Conservation (phyloP, 2,797 vertebrate genomes). For the Melanotaenia nigrans region DNA sequence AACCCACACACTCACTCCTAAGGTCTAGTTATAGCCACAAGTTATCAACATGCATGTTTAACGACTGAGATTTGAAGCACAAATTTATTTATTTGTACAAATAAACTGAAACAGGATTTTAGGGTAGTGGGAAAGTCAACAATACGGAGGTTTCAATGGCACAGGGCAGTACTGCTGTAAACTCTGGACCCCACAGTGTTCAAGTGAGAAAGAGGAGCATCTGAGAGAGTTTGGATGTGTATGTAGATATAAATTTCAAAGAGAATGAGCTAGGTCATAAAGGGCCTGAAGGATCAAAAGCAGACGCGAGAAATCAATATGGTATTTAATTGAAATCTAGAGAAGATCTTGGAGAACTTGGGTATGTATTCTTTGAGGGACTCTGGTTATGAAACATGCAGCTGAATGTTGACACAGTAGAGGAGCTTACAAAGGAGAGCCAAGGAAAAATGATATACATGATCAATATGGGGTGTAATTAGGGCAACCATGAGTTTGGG, state of each 20-base stretch:
- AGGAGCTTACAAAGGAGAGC: not conserved
- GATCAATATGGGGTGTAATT: not conserved
- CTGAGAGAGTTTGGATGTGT: not conserved
- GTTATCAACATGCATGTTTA: too few relatives aligned
- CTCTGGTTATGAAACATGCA: not conserved
- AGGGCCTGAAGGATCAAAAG: not conserved
- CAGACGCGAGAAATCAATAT: slow-evolving; percentile 5
- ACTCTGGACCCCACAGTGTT: not conserved
- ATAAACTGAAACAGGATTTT: too few relatives aligned
- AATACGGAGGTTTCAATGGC: too few relatives aligned
- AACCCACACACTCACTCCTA: too few relatives aligned
- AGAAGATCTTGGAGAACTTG: not conserved
- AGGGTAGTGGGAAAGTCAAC: too few relatives aligned
- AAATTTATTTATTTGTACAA: too few relatives aligned
- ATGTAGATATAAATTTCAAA: slow-evolving; percentile 6
- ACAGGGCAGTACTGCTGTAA: not conserved
- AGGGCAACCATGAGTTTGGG: not conserved
- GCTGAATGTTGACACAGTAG: not conserved
- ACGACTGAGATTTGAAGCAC: too few relatives aligned
- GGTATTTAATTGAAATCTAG: not conserved
- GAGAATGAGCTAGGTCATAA: not conserved
- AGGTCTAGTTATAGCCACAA: too few relatives aligned
- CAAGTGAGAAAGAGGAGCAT: not conserved
- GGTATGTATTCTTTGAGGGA: not conserved
- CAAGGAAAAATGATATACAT: not conserved